phyloP scores from a whole-genome alignment of 2,888 invertebrate species.

The Tetrapedia diversipes region DNA sequence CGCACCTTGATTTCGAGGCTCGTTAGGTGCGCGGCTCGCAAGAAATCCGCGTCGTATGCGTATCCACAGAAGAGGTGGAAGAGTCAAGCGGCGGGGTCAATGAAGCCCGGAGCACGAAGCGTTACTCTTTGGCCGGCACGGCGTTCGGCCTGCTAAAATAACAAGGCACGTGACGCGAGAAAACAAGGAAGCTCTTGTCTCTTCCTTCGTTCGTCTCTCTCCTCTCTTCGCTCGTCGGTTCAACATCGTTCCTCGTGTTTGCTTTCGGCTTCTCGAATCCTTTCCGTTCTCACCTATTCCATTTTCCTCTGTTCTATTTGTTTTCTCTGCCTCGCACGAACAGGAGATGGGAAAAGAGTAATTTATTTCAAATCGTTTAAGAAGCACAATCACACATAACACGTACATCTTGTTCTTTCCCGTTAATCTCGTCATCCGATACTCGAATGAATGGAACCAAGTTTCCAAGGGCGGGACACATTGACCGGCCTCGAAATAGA shows the following conservation, averaged over 20 bases:
- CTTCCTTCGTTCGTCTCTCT: conserved; percentile 51
- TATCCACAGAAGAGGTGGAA: conserved; percentile 17
- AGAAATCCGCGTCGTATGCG: conserved; percentile 11
- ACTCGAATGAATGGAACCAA: conserved; percentile 24
- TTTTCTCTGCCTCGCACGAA: neutral
- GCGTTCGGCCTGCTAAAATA: conserved; percentile 66
- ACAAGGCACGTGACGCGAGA: conserved; percentile 72
- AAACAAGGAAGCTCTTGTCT: conserved; percentile 74
- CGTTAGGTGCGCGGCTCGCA: conserved; percentile 24
- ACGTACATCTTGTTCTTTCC: neutral
- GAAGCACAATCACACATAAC: too few species aligned
- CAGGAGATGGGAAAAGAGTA: neutral
- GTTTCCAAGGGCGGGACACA: conserved; percentile 9
- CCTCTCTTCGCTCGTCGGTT: conserved; percentile 31
- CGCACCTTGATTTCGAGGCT: conserved; percentile 44
- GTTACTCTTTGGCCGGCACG: conserved; percentile 36
- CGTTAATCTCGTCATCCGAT: neutral
- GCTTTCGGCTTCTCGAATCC: neutral
- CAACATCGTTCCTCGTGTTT: conserved; percentile 33
- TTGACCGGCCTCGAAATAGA: conserved; percentile 29
- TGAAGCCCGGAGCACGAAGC: conserved; percentile 58
- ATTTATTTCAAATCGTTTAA: neutral
- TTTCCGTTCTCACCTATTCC: neutral
- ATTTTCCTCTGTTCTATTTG: neutral
- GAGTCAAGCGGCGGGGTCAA: conserved; percentile 56